These are phyloP conservation scores for Andricus grossulariae DNA, from an alignment of 1,140 invertebrate genomes.

Conservation along the genomic window DNA sequence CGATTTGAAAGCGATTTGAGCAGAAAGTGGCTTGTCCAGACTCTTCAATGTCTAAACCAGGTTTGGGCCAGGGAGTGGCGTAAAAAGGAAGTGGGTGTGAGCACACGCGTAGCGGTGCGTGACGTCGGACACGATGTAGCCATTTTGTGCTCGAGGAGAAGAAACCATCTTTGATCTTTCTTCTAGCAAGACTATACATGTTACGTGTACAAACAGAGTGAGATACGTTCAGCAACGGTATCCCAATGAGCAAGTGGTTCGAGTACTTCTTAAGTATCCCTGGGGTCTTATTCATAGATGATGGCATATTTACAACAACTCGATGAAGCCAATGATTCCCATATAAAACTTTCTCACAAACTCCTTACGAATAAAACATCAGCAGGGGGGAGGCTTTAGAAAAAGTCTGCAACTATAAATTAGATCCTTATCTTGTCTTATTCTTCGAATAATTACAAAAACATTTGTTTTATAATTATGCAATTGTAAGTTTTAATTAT, in stretches of 20 bases:
- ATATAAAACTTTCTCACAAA: constrained; percentile 8
- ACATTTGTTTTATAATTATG: neutral
- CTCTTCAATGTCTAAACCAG: constrained; percentile 47
- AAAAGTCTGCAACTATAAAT: neutral
- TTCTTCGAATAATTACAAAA: neutral
- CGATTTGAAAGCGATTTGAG: constrained; percentile 43
- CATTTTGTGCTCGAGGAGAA: constrained; percentile 67
- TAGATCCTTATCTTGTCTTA: neutral
- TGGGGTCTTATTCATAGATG: constrained; percentile 21
- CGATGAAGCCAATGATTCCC: constrained; percentile 13
- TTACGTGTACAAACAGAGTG: constrained; percentile 30
- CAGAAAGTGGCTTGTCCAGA: constrained; percentile 48
- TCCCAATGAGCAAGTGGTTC: constrained; percentile 19
- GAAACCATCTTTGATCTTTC: constrained; percentile 68
- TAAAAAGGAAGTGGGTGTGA: constrained; percentile 77
- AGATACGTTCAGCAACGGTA: constrained; percentile 42
- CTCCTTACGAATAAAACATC: constrained; percentile 6
- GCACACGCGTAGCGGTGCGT: constrained; percentile 73
- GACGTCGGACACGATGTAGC: constrained; percentile 69
- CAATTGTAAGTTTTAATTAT: constrained; percentile 11
- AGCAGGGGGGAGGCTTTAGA: neutral
- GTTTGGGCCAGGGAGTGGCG: constrained; percentile 72
- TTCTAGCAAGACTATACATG: constrained; percentile 31
- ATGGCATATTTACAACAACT: constrained; percentile 21
- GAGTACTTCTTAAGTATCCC: constrained; percentile 27